Conservation (phyloP, 2,113 vertebrate genomes). For the Trematomus loennbergii region DNA sequence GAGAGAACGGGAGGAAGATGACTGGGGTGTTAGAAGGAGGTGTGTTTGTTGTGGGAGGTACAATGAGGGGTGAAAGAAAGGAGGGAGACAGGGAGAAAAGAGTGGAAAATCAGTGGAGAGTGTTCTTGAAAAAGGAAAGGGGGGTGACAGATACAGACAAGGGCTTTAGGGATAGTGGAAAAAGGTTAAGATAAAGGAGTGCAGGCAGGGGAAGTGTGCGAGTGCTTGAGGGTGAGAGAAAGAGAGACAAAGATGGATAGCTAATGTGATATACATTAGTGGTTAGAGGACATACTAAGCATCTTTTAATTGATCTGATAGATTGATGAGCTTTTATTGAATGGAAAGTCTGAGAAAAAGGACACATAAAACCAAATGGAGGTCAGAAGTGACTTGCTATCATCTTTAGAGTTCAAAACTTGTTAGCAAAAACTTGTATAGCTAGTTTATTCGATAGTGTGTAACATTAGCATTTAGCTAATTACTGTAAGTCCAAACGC, state of each 20-base stretch:
- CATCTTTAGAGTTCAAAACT: background rate
- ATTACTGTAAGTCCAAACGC: too few species aligned
- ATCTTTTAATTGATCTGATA: slow-evolving; percentile 23
- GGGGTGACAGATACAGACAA: slow-evolving; percentile 48
- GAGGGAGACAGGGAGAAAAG: slow-evolving; percentile 13
- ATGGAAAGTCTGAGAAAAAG: background rate
- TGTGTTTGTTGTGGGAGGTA: slow-evolving; percentile 50
- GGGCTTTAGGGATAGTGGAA: slow-evolving; percentile 48
- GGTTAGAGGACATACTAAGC: slow-evolving; percentile 28
- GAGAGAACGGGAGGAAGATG: slow-evolving; percentile 30
- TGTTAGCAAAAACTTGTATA: background rate
- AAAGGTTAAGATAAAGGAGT: slow-evolving; percentile 60
- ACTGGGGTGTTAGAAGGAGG: slow-evolving; percentile 10
- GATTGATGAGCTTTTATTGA: background rate
- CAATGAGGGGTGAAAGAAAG: slow-evolving; percentile 27
- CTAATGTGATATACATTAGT: slow-evolving; percentile 22
- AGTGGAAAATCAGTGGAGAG: slow-evolving; percentile 51
- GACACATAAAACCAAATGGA: background rate
- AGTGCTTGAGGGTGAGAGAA: slow-evolving; percentile 1
- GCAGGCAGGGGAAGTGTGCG: slow-evolving; percentile 30
- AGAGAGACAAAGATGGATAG: slow-evolving; percentile 11
- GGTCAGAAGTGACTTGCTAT: background rate
- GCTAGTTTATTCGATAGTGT: too few species aligned
- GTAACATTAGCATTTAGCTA: background rate
- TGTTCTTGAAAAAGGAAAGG: slow-evolving; percentile 39